A percentile compares a stretch with the other conserved stretches of the same genome.
phyloP scores from a whole-genome alignment of 2,113 vertebrate genomes.

The Myxocyprinus asiaticus region DNA sequence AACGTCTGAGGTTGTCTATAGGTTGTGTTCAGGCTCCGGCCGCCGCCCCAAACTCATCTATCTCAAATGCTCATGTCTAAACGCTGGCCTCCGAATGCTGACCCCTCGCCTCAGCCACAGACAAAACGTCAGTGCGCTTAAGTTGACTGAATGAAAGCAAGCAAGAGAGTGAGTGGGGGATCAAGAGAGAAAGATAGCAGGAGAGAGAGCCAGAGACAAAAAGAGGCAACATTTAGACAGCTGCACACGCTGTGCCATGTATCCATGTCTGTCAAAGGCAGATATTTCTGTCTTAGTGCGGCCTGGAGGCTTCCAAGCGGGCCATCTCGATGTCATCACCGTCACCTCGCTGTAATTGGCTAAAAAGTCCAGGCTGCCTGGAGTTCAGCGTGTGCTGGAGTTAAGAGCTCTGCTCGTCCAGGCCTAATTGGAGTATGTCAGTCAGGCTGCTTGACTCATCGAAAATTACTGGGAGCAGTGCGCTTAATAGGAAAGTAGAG shows the following conservation, averaged over 20 bases:
- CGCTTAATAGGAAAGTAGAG: conserved; percentile 49
- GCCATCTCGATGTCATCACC: conserved; percentile 76
- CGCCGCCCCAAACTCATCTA: conserved; percentile 43
- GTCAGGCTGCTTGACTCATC: conserved; percentile 51
- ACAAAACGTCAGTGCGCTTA: conserved; percentile 49
- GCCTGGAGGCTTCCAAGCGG: conserved; percentile 72
- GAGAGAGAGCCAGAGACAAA: conserved; percentile 35
- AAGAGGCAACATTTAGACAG: conserved; percentile 71
- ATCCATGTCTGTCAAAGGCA: conserved; percentile 71
- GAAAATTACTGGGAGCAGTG: conserved; percentile 51
- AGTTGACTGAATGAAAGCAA: conserved; percentile 42
- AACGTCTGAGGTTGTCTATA: conserved; percentile 69
- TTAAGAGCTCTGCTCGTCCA: conserved; percentile 29
- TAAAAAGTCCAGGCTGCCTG: conserved; percentile 63
- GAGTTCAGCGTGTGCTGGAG: conserved; percentile 38
- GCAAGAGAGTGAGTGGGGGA: conserved; percentile 37
- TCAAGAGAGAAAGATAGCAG: conserved; percentile 45
- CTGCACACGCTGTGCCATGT: conserved; percentile 66
- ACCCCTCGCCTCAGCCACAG: conserved; percentile 54
- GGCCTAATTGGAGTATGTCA: conserved; percentile 47
- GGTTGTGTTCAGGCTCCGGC: conserved; percentile 44
- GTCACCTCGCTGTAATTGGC: conserved; percentile 75
- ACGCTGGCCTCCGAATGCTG: conserved; percentile 58
- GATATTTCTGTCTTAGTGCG: conserved; percentile 82
- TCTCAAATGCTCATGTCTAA: conserved; percentile 51